Conservation (phyloP, 2,113 vertebrate genomes). For the Onychostruthus taczanowskii region DNA sequence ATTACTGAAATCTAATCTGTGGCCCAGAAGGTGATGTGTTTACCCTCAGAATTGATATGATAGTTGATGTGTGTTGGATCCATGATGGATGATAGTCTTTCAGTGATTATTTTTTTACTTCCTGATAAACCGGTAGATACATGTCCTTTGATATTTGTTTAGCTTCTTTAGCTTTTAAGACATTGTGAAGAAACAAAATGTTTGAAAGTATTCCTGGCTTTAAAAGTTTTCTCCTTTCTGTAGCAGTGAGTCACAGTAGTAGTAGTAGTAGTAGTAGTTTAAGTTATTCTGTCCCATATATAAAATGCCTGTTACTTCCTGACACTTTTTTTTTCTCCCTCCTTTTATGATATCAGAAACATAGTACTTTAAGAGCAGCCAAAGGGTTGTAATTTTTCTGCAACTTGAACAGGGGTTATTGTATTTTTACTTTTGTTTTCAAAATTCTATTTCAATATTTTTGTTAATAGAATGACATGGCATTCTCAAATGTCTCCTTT, state of each 20-base stretch:
- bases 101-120: not conserved
- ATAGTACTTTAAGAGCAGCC: not conserved
- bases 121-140: not conserved
- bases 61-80: not conserved
- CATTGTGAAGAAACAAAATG: not conserved
- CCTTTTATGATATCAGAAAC: not conserved
- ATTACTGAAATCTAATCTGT: not conserved
- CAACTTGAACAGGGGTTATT: not conserved
- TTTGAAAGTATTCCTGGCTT: not conserved
- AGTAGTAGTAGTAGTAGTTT: not conserved
- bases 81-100: not conserved
- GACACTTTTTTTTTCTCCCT: accelerated
- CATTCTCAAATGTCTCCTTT: not conserved
- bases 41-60: not conserved
- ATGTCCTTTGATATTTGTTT: not conserved
- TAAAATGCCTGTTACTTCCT: not conserved
- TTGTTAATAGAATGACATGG: not conserved
- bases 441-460: not conserved
- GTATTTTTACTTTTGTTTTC: not conserved
- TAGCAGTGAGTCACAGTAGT: not conserved
- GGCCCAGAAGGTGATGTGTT: not conserved
- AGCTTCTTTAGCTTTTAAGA: not conserved
- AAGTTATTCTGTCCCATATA: not conserved
- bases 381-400: not conserved
- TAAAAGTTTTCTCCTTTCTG: not conserved